Evolutionary conservation across 2,888 invertebrate species (phyloP).

Genomic region (Tipula unca): DNA sequence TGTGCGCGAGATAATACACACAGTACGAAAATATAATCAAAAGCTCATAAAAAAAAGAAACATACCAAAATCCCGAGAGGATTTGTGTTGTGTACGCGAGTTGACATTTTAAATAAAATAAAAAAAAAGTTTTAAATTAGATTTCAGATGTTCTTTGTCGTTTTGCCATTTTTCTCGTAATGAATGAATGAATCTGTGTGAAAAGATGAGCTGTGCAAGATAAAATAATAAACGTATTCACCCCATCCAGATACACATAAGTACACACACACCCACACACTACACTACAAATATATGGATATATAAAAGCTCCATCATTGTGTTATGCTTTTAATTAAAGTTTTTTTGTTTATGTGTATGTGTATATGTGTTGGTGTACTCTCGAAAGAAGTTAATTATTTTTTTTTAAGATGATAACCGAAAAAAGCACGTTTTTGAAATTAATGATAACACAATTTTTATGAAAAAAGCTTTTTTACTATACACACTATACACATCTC

Average conservation of each 20-base stretch:
- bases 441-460: conserved; percentile 14
- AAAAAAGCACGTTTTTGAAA: neutral
- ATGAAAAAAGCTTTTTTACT: neutral
- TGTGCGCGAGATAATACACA: neutral
- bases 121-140: neutral
- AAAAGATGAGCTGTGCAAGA: neutral
- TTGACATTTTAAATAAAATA: neutral
- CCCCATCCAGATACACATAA: too few relatives aligned
- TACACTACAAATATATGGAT: neutral
- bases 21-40: neutral
- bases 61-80: neutral
- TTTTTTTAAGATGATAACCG: conserved; percentile 10
- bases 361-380: neutral
- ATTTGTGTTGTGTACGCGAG: neutral
- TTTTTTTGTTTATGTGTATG: neutral
- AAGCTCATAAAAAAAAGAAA: neutral
- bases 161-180: neutral
- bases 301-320: neutral
- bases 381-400: neutral
- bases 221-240: neutral
- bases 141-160: neutral
- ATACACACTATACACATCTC: neutral
- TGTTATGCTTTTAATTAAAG: neutral
- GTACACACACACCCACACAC: neutral
- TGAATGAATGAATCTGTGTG: conserved; percentile 14